phyloP scores from a whole-genome alignment of 1,140 invertebrate species.

The Zophobas atratus region DNA sequence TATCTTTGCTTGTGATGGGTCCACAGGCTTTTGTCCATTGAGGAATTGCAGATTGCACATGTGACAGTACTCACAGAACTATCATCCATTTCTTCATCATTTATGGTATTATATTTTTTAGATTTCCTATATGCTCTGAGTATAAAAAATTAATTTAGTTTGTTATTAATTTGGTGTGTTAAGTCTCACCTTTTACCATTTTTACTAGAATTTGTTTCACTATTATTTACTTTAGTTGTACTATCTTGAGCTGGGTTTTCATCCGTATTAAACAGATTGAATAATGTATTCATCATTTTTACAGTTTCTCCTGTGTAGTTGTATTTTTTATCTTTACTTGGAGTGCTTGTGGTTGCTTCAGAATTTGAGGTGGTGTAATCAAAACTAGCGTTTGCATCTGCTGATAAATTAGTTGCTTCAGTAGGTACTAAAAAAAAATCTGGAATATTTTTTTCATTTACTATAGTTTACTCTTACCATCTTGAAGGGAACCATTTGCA shows the following conservation, averaged over 20 bases:
- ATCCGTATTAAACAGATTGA: slow-evolving; percentile 36
- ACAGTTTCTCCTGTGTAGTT: slow-evolving; percentile 43
- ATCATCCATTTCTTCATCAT: slow-evolving; percentile 17
- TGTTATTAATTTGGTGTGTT: not conserved
- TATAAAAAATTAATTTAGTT: slow-evolving; percentile 12
- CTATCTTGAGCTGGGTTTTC: slow-evolving; percentile 13
- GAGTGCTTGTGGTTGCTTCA: slow-evolving; percentile 18
- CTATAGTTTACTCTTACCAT: too few species aligned
- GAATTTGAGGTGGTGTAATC: not conserved
- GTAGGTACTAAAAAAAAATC: not conserved
- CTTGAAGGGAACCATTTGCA: too few species aligned
- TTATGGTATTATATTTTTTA: not conserved
- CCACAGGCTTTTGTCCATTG: slow-evolving; percentile 57
- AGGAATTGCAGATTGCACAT: slow-evolving; percentile 61
- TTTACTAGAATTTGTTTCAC: not conserved
- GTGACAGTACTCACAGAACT: slow-evolving; percentile 31
- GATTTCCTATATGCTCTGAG: slow-evolving; percentile 48
- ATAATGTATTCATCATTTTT: slow-evolving; percentile 48
- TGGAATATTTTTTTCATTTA: slow-evolving; percentile 9
- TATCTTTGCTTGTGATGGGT: slow-evolving; percentile 57
- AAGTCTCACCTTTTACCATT: not conserved
- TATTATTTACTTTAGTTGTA: not conserved
- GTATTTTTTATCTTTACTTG: slow-evolving; percentile 40
- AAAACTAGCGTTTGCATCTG: not conserved
- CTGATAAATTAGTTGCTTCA: not conserved